phyloP scores from a whole-genome alignment of 2,888 invertebrate genomes.

The Xanthia togata region DNA sequence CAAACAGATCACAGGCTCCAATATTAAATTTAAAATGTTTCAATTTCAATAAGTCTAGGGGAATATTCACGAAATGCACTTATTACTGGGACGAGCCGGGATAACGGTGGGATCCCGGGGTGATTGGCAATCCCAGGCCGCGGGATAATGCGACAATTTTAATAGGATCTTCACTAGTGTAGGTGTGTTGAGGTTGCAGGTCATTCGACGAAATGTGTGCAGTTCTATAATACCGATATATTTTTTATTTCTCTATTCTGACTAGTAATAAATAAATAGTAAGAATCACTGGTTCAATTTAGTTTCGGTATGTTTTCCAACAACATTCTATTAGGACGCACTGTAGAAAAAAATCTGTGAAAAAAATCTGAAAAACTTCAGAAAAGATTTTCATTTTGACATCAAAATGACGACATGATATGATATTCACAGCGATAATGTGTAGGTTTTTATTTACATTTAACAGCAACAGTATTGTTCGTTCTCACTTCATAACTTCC shows the following conservation, averaged over 20 bases:
- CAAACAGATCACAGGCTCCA: conserved; percentile 39
- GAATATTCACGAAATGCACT: conserved; percentile 74
- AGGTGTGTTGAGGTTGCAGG: conserved; percentile 51
- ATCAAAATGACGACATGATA: too few species aligned
- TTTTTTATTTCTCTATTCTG: not conserved
- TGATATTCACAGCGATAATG: too few species aligned
- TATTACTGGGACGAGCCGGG: conserved; percentile 74
- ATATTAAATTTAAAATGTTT: conserved; percentile 58
- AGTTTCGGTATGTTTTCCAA: not conserved
- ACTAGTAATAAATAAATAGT: too few species aligned
- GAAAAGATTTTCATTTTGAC: too few species aligned
- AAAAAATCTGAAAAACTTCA: too few species aligned
- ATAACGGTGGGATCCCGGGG: conserved; percentile 80
- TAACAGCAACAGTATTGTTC: not conserved
- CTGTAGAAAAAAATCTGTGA: too few species aligned
- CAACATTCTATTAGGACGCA: too few species aligned
- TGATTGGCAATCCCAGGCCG: conserved; percentile 83
- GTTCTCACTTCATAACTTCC: not conserved
- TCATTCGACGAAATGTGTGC: not conserved
- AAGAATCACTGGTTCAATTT: not conserved
- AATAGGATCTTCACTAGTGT: conserved; percentile 70
- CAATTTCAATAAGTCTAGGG: conserved; percentile 63
- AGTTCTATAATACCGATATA: not conserved
- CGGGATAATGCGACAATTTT: conserved; percentile 79
- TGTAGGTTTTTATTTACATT: conserved; percentile 11